Percentiles rank a stretch among this genome's conserved stretches.
These are phyloP conservation scores for Byasa hedistus DNA, from an alignment of 2,888 invertebrate genomes.

Conservation along the genomic window DNA sequence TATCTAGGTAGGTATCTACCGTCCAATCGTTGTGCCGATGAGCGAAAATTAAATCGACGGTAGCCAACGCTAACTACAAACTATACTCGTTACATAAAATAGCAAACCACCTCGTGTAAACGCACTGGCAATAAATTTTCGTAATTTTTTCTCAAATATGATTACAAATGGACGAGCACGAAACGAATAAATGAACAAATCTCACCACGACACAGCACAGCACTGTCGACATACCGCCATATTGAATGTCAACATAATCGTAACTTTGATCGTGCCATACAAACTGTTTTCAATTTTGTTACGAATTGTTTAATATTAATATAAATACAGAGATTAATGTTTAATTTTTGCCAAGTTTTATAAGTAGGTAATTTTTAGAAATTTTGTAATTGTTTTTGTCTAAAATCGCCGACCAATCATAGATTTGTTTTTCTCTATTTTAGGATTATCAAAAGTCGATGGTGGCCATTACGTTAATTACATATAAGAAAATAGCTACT, in stretches of 20 bases:
- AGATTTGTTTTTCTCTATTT: constrained; percentile 59
- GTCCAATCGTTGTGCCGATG: constrained; percentile 57
- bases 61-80: constrained; percentile 34
- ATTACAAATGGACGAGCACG: constrained; percentile 49
- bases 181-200: constrained; percentile 74
- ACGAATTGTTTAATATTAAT: constrained; percentile 13
- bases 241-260: constrained; percentile 89
- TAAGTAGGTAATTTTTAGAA: constrained; percentile 58
- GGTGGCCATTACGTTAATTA: constrained; percentile 37
- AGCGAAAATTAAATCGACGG: constrained; percentile 61
- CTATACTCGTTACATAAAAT: constrained; percentile 27
- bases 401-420: constrained; percentile 62
- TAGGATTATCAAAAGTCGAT: constrained; percentile 44
- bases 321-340: constrained; percentile 12
- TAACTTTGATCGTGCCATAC: constrained; percentile 63
- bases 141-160: constrained; percentile 43
- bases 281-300: constrained; percentile 39
- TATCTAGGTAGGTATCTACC: constrained; percentile 62
- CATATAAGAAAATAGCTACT: neutral
- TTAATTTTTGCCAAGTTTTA: constrained; percentile 36
- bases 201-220: constrained; percentile 98
- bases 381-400: constrained; percentile 73
- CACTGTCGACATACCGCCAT: constrained; percentile 98
- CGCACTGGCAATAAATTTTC: constrained; percentile 43
- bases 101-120: constrained; percentile 20